A percentile compares a stretch with the other conserved stretches of the same genome.
Conservation (phyloP, 2,113 vertebrate species). For the Phalacrocorax aristotelis region DNA sequence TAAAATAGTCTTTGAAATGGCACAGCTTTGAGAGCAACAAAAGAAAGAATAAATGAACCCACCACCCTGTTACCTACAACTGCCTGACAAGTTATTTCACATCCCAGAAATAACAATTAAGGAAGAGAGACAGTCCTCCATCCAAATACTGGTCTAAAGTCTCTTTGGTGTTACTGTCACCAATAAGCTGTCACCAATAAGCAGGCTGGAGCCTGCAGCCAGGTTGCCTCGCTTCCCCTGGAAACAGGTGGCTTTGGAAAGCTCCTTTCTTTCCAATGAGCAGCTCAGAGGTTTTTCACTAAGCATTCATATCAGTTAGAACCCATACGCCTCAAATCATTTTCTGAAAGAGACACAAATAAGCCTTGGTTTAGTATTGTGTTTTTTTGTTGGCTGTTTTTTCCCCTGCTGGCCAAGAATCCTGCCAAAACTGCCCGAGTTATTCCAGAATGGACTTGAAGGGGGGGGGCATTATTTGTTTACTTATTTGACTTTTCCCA, state of each 20-base stretch:
- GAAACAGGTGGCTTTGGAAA: not conserved
- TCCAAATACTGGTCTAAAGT: not conserved
- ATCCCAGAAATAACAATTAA: not conserved
- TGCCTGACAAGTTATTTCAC: not conserved
- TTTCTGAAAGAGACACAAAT: not conserved
- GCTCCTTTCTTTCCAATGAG: not conserved
- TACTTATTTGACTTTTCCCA: not conserved
- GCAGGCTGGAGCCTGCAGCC: not conserved
- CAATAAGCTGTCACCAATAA: not conserved
- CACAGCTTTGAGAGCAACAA: not conserved
- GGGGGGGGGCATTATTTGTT: not conserved
- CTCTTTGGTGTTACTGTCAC: not conserved
- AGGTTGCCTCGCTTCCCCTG: not conserved
- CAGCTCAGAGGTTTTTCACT: not conserved
- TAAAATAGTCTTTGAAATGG: not conserved
- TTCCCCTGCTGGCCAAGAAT: too few relatives aligned
- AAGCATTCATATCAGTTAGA: not conserved
- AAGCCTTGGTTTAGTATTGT: not conserved
- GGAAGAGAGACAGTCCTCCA: not conserved
- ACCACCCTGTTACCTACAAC: not conserved
- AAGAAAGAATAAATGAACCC: not conserved
- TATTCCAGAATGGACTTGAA: not conserved
- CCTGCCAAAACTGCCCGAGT: not conserved
- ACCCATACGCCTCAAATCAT: not conserved
- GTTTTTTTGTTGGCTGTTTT: not conserved